Evolutionary conservation across 2,113 vertebrate genomes (phyloP).

Genomic region (Sebastes fasciatus): DNA sequence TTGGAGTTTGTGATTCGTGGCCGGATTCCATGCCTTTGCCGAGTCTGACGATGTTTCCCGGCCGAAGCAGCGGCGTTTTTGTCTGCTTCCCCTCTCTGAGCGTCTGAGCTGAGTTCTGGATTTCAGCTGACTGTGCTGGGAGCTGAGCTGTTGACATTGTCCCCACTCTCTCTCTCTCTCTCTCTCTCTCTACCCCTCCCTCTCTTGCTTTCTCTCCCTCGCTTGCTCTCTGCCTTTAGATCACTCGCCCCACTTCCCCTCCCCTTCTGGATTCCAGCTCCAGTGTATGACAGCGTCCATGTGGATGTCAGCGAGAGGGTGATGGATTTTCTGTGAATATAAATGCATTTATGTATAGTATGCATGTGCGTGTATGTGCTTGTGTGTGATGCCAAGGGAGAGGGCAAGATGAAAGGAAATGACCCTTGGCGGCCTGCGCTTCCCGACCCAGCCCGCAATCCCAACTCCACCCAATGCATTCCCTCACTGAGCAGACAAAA

Average conservation of each 20-base stretch:
- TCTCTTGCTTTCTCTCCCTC: slow-evolving; percentile 16
- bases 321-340: slow-evolving; percentile 38
- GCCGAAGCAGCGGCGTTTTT: slow-evolving; percentile 39
- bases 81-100: slow-evolving; percentile 54
- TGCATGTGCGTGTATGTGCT: neutral
- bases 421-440: slow-evolving; percentile 48
- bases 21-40: slow-evolving; percentile 38
- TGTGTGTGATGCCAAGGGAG: slow-evolving; percentile 29
- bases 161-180: slow-evolving; percentile 47
- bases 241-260: slow-evolving; percentile 34
- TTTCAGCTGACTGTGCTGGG: slow-evolving; percentile 82
- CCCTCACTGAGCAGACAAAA: slow-evolving; percentile 41
- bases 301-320: slow-evolving; percentile 44
- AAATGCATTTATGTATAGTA: slow-evolving; percentile 2
- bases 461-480: slow-evolving; percentile 61
- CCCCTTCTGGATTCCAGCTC: slow-evolving; percentile 45
- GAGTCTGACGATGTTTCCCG: slow-evolving; percentile 24
- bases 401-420: slow-evolving; percentile 71
- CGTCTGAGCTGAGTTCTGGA: slow-evolving; percentile 63
- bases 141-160: slow-evolving; percentile 79
- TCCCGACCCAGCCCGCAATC: slow-evolving; percentile 47
- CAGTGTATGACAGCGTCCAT: slow-evolving; percentile 68
- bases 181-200: slow-evolving; percentile 14
- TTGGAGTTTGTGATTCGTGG: neutral
- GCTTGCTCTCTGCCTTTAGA: slow-evolving; percentile 45